phyloP scores from a whole-genome alignment of 2,888 invertebrate genomes.

The Trachelus stipa region DNA sequence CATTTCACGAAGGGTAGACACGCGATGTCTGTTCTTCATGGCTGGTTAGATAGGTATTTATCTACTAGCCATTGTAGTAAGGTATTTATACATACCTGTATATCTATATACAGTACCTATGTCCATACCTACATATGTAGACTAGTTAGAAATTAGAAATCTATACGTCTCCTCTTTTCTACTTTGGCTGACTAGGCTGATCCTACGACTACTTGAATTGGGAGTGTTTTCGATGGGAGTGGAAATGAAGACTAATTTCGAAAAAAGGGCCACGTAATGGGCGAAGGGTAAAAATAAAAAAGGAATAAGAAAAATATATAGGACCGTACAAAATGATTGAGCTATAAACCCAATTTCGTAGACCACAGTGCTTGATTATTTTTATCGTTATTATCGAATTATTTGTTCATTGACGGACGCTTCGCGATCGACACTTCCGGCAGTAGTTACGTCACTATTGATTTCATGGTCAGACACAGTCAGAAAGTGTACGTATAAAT shows the following conservation, averaged over 20 bases:
- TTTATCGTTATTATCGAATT: not conserved
- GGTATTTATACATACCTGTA: not conserved
- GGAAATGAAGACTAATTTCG: not conserved
- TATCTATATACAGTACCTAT: not conserved
- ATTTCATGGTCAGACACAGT: not conserved
- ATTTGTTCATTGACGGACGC: not conserved
- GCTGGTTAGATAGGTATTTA: not conserved
- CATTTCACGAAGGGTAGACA: not conserved
- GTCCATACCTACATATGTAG: too few relatives aligned
- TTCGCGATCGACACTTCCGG: not conserved
- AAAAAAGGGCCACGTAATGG: not conserved
- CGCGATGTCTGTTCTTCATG: not conserved
- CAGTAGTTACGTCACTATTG: not conserved
- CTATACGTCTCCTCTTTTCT: not conserved
- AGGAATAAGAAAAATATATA: not conserved
- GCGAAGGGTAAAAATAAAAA: not conserved
- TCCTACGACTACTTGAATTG: not conserved
- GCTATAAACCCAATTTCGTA: not conserved
- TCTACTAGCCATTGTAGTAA: too few relatives aligned
- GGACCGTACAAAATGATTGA: not conserved
- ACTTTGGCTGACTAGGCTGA: not conserved
- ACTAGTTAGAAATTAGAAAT: too few relatives aligned
- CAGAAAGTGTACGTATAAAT: not conserved
- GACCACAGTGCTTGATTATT: not conserved
- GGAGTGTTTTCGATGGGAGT: not conserved